A percentile compares a stretch with the other conserved stretches of the same genome.
Evolutionary conservation across 2,888 invertebrate genomes (phyloP).

Genomic region (Drosophila mimica): DNA sequence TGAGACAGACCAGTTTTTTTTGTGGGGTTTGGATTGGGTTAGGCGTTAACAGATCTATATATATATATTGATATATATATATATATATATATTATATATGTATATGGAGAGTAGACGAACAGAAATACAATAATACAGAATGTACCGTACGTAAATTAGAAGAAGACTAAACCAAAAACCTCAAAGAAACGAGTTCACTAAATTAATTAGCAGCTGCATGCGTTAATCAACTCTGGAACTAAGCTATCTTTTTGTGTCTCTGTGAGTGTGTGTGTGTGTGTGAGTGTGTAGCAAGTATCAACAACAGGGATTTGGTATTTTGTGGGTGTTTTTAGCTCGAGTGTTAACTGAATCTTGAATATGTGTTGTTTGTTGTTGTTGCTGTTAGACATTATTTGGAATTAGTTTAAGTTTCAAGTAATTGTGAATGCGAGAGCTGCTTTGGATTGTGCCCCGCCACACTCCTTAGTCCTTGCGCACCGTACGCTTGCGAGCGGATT

Average conservation of each 20-base stretch:
- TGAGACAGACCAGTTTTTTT: slow-evolving; percentile 17
- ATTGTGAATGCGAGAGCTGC: slow-evolving; percentile 33
- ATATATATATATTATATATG: neutral
- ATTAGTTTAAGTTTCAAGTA: slow-evolving; percentile 52
- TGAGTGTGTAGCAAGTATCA: neutral
- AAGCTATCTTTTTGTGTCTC: neutral
- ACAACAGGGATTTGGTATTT: slow-evolving; percentile 10
- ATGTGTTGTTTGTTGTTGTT: slow-evolving; percentile 18
- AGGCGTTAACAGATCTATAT: neutral
- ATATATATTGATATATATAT: neutral
- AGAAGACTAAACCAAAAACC: slow-evolving; percentile 57
- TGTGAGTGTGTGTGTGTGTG: neutral
- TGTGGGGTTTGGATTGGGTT: neutral
- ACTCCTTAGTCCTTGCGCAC: slow-evolving; percentile 82
- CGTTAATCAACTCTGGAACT: slow-evolving; percentile 36
- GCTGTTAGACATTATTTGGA: slow-evolving; percentile 35
- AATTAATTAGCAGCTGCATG: slow-evolving; percentile 63
- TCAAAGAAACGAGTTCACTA: slow-evolving; percentile 56
- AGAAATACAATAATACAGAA: slow-evolving; percentile 69
- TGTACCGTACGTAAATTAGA: slow-evolving; percentile 39
- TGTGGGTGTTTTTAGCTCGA: slow-evolving; percentile 30
- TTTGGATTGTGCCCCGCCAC: slow-evolving; percentile 16
- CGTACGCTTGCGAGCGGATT: slow-evolving; percentile 81
- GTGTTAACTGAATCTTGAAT: slow-evolving; percentile 30
- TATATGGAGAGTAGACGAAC: slow-evolving; percentile 36